Percentiles rank a stretch among this genome's conserved stretches.
phyloP scores from a whole-genome alignment of 2,113 vertebrate species.

The Peucedramus taeniatus region DNA sequence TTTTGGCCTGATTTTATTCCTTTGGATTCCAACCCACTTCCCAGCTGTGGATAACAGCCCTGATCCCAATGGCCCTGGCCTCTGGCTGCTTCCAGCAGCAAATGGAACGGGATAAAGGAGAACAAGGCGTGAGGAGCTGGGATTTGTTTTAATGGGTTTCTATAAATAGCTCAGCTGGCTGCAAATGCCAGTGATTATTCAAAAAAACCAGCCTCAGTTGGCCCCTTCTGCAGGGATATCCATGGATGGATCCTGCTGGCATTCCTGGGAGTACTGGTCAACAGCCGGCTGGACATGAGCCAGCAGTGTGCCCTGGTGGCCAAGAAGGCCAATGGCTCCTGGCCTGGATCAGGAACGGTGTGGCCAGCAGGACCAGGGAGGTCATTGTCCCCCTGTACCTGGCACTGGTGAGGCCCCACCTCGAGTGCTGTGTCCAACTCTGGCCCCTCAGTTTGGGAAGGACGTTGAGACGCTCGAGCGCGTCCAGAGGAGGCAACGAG shows the following conservation, averaged over 20 bases:
- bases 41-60: neutral
- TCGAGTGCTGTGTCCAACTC: too few species aligned
- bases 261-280: neutral
- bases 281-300: too few species aligned
- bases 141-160: conserved; percentile 18
- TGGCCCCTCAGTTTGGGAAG: too few species aligned
- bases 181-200: neutral
- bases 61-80: neutral
- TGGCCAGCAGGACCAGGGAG: too few species aligned
- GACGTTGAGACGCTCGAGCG: too few species aligned
- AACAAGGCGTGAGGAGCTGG: neutral
- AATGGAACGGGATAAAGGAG: neutral
- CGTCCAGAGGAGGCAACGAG: too few species aligned
- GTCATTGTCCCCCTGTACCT: too few species aligned
- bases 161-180: neutral
- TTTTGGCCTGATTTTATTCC: neutral
- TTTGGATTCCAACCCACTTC: neutral
- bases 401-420: too few species aligned
- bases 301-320: too few species aligned
- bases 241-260: neutral
- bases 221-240: rapidly evolving
- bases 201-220: neutral
- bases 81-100: neutral
- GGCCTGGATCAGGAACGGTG: too few species aligned
- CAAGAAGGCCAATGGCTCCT: too few species aligned